These are phyloP conservation scores for Eumacrocentrus americanus DNA, from an alignment of 2,888 invertebrate species.

Conservation along the genomic window DNA sequence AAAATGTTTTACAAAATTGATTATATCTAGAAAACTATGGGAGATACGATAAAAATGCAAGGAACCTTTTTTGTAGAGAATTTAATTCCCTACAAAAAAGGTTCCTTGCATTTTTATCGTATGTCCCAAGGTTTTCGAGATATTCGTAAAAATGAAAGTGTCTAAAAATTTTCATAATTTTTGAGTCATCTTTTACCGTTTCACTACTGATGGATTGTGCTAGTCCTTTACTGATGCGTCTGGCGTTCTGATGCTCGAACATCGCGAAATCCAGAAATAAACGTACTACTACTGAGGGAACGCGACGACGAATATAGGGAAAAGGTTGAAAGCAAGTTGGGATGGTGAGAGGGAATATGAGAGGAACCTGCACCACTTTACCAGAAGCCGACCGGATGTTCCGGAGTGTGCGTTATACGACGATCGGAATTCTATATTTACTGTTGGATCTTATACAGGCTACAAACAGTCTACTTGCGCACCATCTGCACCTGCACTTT, in stretches of 20 bases:
- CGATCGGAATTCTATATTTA: slow-evolving; percentile 32
- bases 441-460: slow-evolving; percentile 29
- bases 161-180: no score
- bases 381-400: slow-evolving; percentile 35
- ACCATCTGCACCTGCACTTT: background rate
- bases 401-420: slow-evolving; percentile 17
- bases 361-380: slow-evolving; percentile 13
- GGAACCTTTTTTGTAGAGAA: no score
- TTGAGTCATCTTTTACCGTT: no score
- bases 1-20: no score
- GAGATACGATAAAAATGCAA: no score
- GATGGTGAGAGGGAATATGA: slow-evolving; percentile 14
- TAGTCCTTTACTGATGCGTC: slow-evolving; percentile 26
- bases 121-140: background rate
- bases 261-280: slow-evolving; percentile 29
- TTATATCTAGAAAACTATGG: no score
- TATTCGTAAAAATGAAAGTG: background rate
- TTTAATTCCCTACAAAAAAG: no score
- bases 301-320: slow-evolving; percentile 18
- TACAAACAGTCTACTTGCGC: slow-evolving; percentile 8
- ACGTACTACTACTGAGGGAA: slow-evolving; percentile 9
- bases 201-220: no score
- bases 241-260: slow-evolving; percentile 21
- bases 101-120: background rate
- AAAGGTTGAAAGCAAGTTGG: slow-evolving; percentile 14